A percentile compares a stretch with the other conserved stretches of the same genome.
phyloP scores from a whole-genome alignment of 2,888 invertebrate genomes.

The Pterostichus niger region DNA sequence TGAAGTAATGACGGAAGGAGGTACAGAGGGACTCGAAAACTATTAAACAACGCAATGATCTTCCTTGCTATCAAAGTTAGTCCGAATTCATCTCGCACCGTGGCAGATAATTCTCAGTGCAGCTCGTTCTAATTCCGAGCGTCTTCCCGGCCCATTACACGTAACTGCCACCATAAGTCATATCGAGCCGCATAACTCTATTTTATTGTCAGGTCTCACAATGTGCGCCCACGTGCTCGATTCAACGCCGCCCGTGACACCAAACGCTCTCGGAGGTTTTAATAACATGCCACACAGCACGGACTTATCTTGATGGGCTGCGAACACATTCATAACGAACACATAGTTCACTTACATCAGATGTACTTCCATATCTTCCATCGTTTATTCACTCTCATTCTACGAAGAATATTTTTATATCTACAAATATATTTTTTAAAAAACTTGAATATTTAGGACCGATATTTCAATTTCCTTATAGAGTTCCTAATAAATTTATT shows the following conservation, averaged over 20 bases:
- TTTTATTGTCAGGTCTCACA: slow-evolving; percentile 62
- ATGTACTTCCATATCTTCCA: no score
- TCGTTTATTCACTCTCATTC: no score
- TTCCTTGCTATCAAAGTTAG: no score
- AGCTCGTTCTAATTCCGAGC: slow-evolving; percentile 56
- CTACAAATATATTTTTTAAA: no score
- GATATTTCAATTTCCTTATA: no score
- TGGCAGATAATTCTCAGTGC: slow-evolving; percentile 23
- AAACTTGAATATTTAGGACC: no score
- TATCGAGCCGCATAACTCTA: slow-evolving; percentile 62
- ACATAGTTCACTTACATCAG: no score
- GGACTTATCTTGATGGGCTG: slow-evolving; percentile 51
- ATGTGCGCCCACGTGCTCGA: slow-evolving; percentile 43
- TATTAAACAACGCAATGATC: no score
- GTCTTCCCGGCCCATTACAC: slow-evolving; percentile 53
- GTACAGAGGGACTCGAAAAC: no score
- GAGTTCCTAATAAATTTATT: no score
- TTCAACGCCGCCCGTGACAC: slow-evolving; percentile 3
- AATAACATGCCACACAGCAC: slow-evolving; percentile 38
- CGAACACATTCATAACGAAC: neutral
- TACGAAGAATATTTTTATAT: no score
- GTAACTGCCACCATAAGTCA: slow-evolving; percentile 64
- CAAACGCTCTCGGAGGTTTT: neutral
- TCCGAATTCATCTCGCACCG: slow-evolving; percentile 32
- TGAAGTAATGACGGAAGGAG: no score